These are phyloP conservation scores for Epinephelus coioides DNA, from an alignment of 2,797 vertebrate species.

Conservation along the genomic window DNA sequence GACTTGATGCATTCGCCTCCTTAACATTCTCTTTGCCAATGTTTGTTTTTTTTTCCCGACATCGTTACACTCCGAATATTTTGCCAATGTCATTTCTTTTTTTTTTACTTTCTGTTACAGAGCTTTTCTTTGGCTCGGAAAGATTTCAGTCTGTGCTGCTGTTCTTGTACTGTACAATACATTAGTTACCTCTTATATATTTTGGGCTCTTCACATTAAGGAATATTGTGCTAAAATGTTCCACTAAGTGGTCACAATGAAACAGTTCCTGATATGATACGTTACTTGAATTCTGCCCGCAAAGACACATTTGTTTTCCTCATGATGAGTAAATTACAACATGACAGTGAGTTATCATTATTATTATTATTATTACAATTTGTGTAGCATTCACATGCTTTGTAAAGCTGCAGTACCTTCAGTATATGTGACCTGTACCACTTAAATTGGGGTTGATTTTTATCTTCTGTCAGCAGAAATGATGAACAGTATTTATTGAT, in stretches of 20 bases:
- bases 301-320: slow-evolving; percentile 47
- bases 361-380: slow-evolving; percentile 30
- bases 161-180: slow-evolving; percentile 83
- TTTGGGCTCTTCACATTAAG: slow-evolving; percentile 60
- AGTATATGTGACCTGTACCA: slow-evolving; percentile 44
- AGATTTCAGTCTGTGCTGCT: slow-evolving; percentile 81
- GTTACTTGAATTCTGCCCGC: slow-evolving; percentile 73
- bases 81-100: slow-evolving; percentile 67
- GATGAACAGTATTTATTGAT: slow-evolving; percentile 33
- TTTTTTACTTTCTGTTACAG: slow-evolving; percentile 53
- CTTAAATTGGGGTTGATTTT: slow-evolving; percentile 35
- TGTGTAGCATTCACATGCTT: slow-evolving; percentile 66
- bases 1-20: slow-evolving; percentile 59
- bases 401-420: slow-evolving; percentile 63
- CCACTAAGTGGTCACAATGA: slow-evolving; percentile 44
- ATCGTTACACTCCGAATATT: slow-evolving; percentile 56
- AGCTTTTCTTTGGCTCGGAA: slow-evolving; percentile 60
- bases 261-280: slow-evolving; percentile 40
- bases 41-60: slow-evolving; percentile 28
- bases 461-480: slow-evolving; percentile 35
- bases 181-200: slow-evolving; percentile 83
- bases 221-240: slow-evolving; percentile 59
- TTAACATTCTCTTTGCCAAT: slow-evolving; percentile 67
- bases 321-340: slow-evolving; percentile 22
- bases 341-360: slow-evolving; percentile 17